A percentile compares a stretch with the other conserved stretches of the same genome.
Evolutionary conservation across 2,113 vertebrate species (phyloP).

Genomic region (Isurus oxyrinchus): DNA sequence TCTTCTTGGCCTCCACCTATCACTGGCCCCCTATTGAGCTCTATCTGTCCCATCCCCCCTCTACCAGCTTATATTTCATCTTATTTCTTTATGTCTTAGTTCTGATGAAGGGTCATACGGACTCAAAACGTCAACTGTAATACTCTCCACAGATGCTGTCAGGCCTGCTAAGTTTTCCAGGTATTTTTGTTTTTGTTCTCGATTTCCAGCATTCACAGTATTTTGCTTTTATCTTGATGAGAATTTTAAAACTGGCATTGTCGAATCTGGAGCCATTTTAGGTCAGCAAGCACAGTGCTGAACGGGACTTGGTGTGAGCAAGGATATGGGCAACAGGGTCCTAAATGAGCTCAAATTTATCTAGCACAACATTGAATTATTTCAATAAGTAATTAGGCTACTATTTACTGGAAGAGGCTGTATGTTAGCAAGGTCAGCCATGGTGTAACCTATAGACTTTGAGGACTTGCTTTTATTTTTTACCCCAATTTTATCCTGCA

Average conservation of each 20-base stretch:
- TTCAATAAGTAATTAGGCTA: background rate
- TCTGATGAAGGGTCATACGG: no score
- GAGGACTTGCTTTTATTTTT: background rate
- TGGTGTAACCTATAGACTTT: background rate
- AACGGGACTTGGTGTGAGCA: background rate
- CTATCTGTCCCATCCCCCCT: no score
- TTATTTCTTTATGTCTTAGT: no score
- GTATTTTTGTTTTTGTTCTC: no score
- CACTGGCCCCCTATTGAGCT: no score
- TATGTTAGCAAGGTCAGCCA: background rate
- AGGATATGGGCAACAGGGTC: background rate
- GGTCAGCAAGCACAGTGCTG: background rate
- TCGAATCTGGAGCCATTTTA: background rate
- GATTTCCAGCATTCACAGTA: no score
- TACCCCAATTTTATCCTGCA: background rate
- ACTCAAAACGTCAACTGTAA: no score
- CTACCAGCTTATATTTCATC: no score
- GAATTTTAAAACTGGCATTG: background rate
- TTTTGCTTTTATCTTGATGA: no score
- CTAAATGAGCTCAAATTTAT: background rate
- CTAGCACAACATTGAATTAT: background rate
- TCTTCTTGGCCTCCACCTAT: no score
- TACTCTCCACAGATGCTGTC: no score
- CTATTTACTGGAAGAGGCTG: background rate
- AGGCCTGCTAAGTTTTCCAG: no score